Evolutionary conservation across 37 sponge, comb jelly and placozoan species (phyloP).

Genomic region (Cliona cf. orientalis): DNA sequence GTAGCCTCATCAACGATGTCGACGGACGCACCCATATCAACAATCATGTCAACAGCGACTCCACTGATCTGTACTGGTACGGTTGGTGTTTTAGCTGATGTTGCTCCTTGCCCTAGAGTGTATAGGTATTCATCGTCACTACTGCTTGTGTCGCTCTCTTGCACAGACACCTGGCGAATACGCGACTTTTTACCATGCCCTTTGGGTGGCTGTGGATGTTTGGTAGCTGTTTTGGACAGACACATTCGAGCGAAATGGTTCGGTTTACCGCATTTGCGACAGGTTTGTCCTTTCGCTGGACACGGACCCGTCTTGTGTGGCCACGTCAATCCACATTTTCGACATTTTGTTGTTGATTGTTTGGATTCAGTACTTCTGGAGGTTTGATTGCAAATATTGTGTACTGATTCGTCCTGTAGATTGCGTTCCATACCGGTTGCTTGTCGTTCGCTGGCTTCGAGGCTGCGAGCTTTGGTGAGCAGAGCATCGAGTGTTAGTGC

Average conservation of each 20-base stretch:
- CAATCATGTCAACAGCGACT: slow-evolving; percentile 8
- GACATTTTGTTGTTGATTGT: slow-evolving; percentile 25
- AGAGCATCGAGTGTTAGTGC: slow-evolving; percentile 36
- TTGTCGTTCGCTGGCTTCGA: slow-evolving; percentile 46
- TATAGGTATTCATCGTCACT: slow-evolving; percentile 39
- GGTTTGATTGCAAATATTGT: too few species aligned
- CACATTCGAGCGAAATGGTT: slow-evolving; percentile 61
- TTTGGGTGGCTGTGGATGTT: too few species aligned
- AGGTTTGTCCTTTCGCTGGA: slow-evolving; percentile 49
- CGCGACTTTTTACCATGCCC: too few species aligned
- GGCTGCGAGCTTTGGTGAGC: slow-evolving; percentile 30
- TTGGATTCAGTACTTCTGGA: background rate
- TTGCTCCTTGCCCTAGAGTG: background rate
- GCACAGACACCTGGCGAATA: background rate
- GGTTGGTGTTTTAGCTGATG: background rate
- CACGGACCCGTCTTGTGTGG: slow-evolving; percentile 35
- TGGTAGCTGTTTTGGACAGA: background rate
- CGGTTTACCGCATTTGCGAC: slow-evolving; percentile 35
- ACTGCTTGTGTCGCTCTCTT: too few species aligned
- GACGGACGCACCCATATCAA: slow-evolving; percentile 34
- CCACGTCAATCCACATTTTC: slow-evolving; percentile 27
- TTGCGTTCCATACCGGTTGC: slow-evolving; percentile 19
- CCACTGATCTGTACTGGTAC: background rate
- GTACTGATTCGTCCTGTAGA: background rate
- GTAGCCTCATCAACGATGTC: slow-evolving; percentile 28